Conservation (phyloP, 1,140 invertebrate species). For the Macrotrachela quadricornifera region DNA sequence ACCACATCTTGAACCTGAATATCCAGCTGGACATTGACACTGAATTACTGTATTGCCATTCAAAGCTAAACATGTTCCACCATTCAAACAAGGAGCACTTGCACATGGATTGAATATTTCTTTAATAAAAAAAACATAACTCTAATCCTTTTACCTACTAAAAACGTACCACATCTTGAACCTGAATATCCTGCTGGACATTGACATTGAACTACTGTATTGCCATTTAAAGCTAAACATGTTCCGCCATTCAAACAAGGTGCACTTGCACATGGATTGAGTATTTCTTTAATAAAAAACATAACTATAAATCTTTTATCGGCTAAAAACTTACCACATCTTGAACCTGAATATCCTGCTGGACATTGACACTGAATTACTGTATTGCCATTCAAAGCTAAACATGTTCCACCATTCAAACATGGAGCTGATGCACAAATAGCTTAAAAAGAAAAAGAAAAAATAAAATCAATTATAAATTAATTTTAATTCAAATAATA, state of each 20-base stretch:
- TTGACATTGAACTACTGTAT: conserved; percentile 19
- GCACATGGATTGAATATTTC: conserved; percentile 10
- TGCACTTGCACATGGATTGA: no score
- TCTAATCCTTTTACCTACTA: no score
- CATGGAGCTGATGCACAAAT: conserved; percentile 9
- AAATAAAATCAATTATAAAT: no score
- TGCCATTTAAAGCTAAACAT: conserved; percentile 32
- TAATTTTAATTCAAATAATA: no score
- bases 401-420: conserved; percentile 8
- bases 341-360: conserved; percentile 12
- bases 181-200: conserved; percentile 13
- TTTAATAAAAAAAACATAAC: no score
- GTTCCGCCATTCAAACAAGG: no score
- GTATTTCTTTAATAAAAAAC: no score
- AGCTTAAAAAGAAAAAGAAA: no score
- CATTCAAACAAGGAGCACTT: conserved; percentile 12
- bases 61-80: conserved; percentile 10
- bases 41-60: no score
- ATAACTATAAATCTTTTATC: no score
- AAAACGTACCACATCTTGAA: neutral
- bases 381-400: conserved; percentile 1
- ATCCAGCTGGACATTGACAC: conserved; percentile 6
- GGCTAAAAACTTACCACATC: no score
- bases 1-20: conserved; percentile 4
- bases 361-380: conserved; percentile 14